Base-by-base conservation (phyloP, 2,113 vertebrate species). In the Thoracochromis brauschi region DNA sequence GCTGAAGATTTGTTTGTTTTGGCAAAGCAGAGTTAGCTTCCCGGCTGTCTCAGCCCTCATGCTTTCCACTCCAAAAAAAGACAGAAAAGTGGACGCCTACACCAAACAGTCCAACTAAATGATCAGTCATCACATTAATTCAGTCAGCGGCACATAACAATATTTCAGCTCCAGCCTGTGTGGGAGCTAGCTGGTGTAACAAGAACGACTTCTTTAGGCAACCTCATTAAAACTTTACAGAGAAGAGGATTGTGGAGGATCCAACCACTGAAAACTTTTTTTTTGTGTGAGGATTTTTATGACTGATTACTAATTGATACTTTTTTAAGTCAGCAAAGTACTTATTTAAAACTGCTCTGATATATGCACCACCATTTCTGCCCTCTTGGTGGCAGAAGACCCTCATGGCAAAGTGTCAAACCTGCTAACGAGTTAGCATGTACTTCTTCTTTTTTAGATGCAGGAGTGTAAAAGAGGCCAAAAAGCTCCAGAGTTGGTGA, bases 121-220 rank as follows among this genome's bases (percentile, higher is more conserved):
- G 47, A 57, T 81, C 82, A 84, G 78, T 85, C 75, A 82, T 90
- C 47, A 60, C 82, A 87, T 87, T 87, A 81, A 87, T 84, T 81
- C 88, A 65, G 53, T 55, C 9, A 65, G 40, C 12, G n/a, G 81
- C 68, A 65, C 63, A 78, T 53, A 82, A 80, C 54, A 81, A 54
- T 45, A 60, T 65, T 83, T 53, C 65, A 19, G 63, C 80, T 85
- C 81, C 88, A 73, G 88, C 54, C 9, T 87, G 82, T 40, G 86
- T 90, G 86, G 83, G 86, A 88, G 86, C 35, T 55, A 12, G 71
- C 71, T 73, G 81, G 78, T 42, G 47, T 65, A 84, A 45, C 13
- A 40, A 47, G 75, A 85, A 57, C 7, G 2, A 40, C 21, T 63
- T 54, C 83, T 78, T 71, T 55, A 26, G 79, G 54, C 80, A 21